These are phyloP conservation scores for Tubulanus polymorphus DNA, from an alignment of 2,888 invertebrate genomes.

Conservation along the genomic window DNA sequence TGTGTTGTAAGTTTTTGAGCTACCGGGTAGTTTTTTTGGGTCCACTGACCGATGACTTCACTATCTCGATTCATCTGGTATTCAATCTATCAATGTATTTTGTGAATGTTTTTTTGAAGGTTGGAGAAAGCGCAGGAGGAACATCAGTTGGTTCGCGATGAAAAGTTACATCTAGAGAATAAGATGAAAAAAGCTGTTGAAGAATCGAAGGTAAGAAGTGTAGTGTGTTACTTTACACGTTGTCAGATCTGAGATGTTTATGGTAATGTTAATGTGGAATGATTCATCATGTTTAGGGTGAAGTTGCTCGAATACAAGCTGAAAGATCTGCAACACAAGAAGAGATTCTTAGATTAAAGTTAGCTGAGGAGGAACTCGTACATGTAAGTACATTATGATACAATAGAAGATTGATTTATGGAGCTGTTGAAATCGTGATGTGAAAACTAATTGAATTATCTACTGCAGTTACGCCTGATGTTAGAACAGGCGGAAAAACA, in stretches of 20 bases:
- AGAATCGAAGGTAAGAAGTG: constrained; percentile 27
- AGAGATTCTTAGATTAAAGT: constrained; percentile 35
- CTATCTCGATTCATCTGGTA: too few species aligned
- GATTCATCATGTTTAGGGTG: constrained; percentile 57
- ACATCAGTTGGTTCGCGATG: constrained; percentile 63
- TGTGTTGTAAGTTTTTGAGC: too few species aligned
- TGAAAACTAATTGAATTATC: background rate
- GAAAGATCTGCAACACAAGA: constrained; percentile 32
- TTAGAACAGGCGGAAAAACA: constrained; percentile 84
- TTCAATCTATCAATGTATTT: too few species aligned
- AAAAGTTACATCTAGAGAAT: constrained; percentile 68
- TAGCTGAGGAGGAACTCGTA: constrained; percentile 43
- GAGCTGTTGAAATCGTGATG: background rate
- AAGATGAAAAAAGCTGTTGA: constrained; percentile 71
- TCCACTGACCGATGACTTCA: too few species aligned
- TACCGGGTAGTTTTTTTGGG: too few species aligned
- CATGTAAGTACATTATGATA: constrained; percentile 23
- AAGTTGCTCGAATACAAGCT: constrained; percentile 56
- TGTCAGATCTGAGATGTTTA: background rate
- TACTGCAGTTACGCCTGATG: constrained; percentile 61
- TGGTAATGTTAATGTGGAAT: too few species aligned
- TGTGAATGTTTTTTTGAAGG: constrained; percentile 38
- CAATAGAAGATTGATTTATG: background rate
- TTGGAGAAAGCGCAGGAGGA: constrained; percentile 78
- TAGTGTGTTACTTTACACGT: background rate